These are phyloP conservation scores for Dicyrtoma fusca DNA, from an alignment of 2,888 invertebrate species.

Conservation along the genomic window DNA sequence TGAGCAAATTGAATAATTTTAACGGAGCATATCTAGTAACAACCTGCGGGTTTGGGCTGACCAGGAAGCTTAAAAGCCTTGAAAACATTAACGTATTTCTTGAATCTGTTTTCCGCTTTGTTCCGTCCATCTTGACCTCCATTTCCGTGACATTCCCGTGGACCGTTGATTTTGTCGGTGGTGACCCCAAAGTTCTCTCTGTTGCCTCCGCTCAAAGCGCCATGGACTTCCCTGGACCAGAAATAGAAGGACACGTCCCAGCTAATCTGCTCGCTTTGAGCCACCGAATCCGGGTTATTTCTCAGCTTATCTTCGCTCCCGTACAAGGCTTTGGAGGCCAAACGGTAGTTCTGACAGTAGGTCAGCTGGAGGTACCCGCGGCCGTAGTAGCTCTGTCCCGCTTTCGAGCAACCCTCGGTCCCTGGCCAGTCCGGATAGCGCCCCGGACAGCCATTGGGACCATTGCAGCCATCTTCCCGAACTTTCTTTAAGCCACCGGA, in stretches of 20 bases:
- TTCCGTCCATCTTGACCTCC: too few species aligned
- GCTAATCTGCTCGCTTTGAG: not conserved
- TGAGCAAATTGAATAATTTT: too few species aligned
- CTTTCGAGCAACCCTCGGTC: too few species aligned
- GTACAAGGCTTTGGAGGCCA: slow-evolving; percentile 16
- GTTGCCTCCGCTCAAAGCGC: not conserved
- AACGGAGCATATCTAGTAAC: too few species aligned
- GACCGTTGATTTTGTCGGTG: slow-evolving; percentile 37
- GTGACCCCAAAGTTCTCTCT: slow-evolving; percentile 29
- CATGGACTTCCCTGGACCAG: slow-evolving; percentile 25
- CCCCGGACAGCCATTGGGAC: not conserved
- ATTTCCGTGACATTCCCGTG: not conserved
- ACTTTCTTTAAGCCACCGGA: slow-evolving; percentile 5
- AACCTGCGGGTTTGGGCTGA: too few species aligned
- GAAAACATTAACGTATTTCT: too few species aligned
- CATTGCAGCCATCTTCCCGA: not conserved
- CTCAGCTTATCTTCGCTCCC: slow-evolving; percentile 7
- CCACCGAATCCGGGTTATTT: slow-evolving; percentile 29
- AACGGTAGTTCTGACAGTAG: slow-evolving; percentile 28
- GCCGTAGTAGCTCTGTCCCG: slow-evolving; percentile 8
- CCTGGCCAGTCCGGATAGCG: not conserved
- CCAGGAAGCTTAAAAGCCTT: too few species aligned
- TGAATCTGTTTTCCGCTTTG: too few species aligned
- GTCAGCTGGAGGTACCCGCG: slow-evolving; percentile 17
- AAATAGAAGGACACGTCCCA: slow-evolving; percentile 21